These are phyloP conservation scores for Norana najaformis DNA, from an alignment of 2,888 invertebrate species.

Conservation along the genomic window DNA sequence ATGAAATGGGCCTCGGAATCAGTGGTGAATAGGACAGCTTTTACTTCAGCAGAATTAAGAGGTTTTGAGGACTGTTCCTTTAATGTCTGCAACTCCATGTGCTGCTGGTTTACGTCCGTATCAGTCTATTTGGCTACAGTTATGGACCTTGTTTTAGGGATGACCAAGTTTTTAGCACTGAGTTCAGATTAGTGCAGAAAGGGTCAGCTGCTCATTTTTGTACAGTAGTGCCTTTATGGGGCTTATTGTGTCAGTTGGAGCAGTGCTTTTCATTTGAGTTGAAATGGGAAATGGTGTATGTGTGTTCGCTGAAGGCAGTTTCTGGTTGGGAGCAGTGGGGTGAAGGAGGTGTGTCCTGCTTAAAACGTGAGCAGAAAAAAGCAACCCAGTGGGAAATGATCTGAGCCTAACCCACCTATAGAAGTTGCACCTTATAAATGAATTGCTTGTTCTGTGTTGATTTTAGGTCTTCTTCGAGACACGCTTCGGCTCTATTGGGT, in stretches of 20 bases:
- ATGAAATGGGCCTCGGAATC: background rate
- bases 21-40: background rate
- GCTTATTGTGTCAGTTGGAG: too few species aligned
- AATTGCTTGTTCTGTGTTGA: background rate
- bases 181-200: background rate
- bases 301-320: too few species aligned
- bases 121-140: background rate
- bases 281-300: too few species aligned
- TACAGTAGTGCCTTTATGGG: background rate
- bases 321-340: too few species aligned
- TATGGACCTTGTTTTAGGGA: background rate
- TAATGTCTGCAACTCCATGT: too few species aligned
- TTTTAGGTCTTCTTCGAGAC: slow-evolving; percentile 9
- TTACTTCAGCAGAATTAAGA: background rate
- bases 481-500: slow-evolving; percentile 3
- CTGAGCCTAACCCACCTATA: background rate
- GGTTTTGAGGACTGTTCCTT: background rate
- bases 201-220: background rate
- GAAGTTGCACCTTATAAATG: background rate
- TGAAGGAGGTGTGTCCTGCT: too few species aligned
- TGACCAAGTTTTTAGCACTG: background rate
- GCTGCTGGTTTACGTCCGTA: background rate
- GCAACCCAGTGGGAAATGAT: too few species aligned
- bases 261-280: too few species aligned
- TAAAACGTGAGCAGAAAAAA: too few species aligned